Evolutionary conservation across 2,797 vertebrate species (phyloP), one percentile per base, ranked within the genome.

Genomic region (Mormyrus proboscirostris): DNA sequence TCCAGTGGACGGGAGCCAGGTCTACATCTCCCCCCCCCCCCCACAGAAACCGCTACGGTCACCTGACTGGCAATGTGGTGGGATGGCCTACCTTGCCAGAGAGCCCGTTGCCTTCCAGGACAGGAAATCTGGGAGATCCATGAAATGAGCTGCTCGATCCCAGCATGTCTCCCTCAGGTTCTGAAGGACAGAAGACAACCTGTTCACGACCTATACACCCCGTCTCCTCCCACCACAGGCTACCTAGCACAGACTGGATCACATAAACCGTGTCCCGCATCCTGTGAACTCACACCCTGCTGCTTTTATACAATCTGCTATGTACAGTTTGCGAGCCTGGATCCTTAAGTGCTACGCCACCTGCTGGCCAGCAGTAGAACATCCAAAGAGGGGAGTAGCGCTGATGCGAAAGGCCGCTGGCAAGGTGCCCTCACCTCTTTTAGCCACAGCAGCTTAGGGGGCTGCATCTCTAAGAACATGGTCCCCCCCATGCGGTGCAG

Each of bases 381-480:
- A 84, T 10, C 44, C 47, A 50, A 25, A 22, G 44, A 51, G 19
- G 44, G n/a, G 8, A 84, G n/a, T 10, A 14, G 82, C 22, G 1
- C 7, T 19, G 12, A 6, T 79, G 19, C 0, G 2, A 44, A 79
- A 6, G 73, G 69, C 69, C 4, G 0, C 12, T 16, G 59, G 59
- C 4, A 3, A 33, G 73, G 25, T 41, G 73, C 25, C 92, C 96
- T 97, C 92, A 99, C 98, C 96, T 99, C 98, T 95, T 98, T 99
- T 59, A 99, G 93, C 98, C 98, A 99, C 83, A 99, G 95, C 89
- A 99, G 94, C 92, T 99, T 99, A 0, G 98, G 98, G 0, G 98
- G 97, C 92, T 99, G 98, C 98, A 99, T 98, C 93, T 99, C 98
- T 86, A 97, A 98, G 55, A 98, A 99, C 98, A 99, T 99, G 92